Percentiles rank a stretch among this genome's conserved stretches.
These are phyloP conservation scores for Nibea coibor DNA, from an alignment of 2,113 vertebrate species.

Conservation along the genomic window DNA sequence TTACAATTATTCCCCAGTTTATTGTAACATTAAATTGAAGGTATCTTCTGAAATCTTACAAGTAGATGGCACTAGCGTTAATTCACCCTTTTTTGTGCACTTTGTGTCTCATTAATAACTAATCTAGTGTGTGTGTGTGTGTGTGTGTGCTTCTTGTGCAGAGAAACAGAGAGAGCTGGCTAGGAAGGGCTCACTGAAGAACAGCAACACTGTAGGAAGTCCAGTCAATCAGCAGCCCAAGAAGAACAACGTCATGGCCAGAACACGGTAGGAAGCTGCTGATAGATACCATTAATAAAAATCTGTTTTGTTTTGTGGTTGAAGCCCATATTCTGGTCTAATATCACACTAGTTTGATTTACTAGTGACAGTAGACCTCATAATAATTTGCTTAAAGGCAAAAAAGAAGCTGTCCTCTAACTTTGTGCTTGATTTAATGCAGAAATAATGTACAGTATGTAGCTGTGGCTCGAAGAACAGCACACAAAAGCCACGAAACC, in stretches of 20 bases:
- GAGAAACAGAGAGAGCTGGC: conserved; percentile 98
- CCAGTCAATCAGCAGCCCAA: conserved; percentile 99
- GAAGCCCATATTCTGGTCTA: neutral
- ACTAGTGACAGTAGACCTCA: neutral
- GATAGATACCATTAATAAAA: neutral
- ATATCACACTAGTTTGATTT: neutral
- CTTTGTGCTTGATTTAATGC: neutral
- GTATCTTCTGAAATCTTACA: no score
- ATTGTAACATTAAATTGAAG: no score
- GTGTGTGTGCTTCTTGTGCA: conserved; percentile 73
- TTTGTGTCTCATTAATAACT: neutral
- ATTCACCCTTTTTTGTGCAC: neutral
- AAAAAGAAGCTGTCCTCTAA: neutral
- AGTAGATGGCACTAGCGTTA: neutral
- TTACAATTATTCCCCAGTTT: neutral
- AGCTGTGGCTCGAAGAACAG: neutral
- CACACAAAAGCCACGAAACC: neutral
- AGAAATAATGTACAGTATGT: neutral
- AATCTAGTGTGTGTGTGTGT: conserved; percentile 28
- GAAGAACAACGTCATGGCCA: conserved; percentile 98
- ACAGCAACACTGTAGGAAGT: conserved; percentile 90
- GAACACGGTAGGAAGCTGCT: conserved; percentile 89
- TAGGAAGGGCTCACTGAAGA: conserved; percentile 97
- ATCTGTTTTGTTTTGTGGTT: neutral
- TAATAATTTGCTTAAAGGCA: neutral